These are phyloP conservation scores for Drosophila neocordata DNA, from an alignment of 1,140 invertebrate genomes.

Conservation along the genomic window DNA sequence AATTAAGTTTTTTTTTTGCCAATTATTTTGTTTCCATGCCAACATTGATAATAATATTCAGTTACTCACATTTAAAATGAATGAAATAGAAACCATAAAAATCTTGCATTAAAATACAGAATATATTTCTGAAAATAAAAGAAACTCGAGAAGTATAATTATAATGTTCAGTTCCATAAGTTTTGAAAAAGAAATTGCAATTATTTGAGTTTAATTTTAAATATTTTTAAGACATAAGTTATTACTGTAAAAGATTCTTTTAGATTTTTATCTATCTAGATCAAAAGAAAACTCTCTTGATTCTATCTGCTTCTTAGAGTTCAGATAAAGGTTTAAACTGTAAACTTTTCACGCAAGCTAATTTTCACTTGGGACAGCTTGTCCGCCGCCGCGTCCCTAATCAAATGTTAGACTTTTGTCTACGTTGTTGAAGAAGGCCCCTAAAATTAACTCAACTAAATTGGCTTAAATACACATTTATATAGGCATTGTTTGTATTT, in stretches of 20 bases:
- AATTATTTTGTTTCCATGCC: neutral
- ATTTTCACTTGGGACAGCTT: conserved; percentile 5
- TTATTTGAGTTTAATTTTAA: too few relatives aligned
- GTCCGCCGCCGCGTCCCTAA: conserved; percentile 15
- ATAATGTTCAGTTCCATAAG: too few relatives aligned
- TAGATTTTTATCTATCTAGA: too few relatives aligned
- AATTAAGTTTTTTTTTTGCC: neutral
- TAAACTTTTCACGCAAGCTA: conserved; percentile 6
- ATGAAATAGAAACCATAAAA: too few relatives aligned
- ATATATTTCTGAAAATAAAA: too few relatives aligned
- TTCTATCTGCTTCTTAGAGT: neutral
- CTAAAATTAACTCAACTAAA: neutral
- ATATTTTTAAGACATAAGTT: too few relatives aligned
- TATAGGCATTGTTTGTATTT: conserved; percentile 47
- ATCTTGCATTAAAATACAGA: too few relatives aligned
- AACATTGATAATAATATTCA: neutral
- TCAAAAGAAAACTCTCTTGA: too few relatives aligned
- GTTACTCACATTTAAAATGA: too few relatives aligned
- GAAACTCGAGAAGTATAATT: too few relatives aligned
- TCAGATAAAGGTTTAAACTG: neutral
- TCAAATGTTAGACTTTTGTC: conserved; percentile 17
- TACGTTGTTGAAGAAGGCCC: neutral
- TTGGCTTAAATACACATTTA: conserved; percentile 30
- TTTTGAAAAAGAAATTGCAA: too few relatives aligned
- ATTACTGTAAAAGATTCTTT: too few relatives aligned